Evolutionary conservation across 1,140 invertebrate species (phyloP).

Genomic region (Notospermus geniculatus): DNA sequence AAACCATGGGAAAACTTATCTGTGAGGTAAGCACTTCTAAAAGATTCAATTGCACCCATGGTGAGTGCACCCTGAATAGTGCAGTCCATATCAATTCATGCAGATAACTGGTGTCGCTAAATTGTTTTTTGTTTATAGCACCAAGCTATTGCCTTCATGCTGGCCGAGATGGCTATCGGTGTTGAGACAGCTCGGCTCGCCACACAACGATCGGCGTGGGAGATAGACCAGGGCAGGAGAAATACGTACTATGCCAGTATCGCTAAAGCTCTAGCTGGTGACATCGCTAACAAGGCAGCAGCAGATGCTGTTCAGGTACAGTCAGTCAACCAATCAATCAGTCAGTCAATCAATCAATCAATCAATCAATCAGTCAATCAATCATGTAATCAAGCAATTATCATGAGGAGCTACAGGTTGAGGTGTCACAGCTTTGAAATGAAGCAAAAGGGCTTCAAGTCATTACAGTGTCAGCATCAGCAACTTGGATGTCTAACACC

Average conservation of each 20-base stretch:
- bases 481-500: too few relatives aligned
- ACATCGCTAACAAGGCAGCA: constrained; percentile 92
- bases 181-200: constrained; percentile 84
- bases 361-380: too few relatives aligned
- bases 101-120: not conserved
- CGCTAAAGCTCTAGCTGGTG: constrained; percentile 88
- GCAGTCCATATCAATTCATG: too few relatives aligned
- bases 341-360: too few relatives aligned
- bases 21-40: constrained; percentile 48
- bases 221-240: constrained; percentile 75
- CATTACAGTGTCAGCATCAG: too few relatives aligned
- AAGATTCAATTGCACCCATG: too few relatives aligned
- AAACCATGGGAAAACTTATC: constrained; percentile 91
- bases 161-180: constrained; percentile 92
- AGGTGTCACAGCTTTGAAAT: too few relatives aligned
- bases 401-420: too few relatives aligned
- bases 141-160: constrained; percentile 88
- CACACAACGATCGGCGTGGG: constrained; percentile 85
- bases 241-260: constrained; percentile 89
- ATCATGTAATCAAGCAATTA: too few relatives aligned
- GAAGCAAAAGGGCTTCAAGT: too few relatives aligned
- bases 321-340: too few relatives aligned
- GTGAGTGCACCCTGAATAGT: too few relatives aligned
- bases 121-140: constrained; percentile 41
- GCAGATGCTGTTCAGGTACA: constrained; percentile 86